Conservation (phyloP, 2,888 invertebrate species). For the Siphlonurus alternatus region DNA sequence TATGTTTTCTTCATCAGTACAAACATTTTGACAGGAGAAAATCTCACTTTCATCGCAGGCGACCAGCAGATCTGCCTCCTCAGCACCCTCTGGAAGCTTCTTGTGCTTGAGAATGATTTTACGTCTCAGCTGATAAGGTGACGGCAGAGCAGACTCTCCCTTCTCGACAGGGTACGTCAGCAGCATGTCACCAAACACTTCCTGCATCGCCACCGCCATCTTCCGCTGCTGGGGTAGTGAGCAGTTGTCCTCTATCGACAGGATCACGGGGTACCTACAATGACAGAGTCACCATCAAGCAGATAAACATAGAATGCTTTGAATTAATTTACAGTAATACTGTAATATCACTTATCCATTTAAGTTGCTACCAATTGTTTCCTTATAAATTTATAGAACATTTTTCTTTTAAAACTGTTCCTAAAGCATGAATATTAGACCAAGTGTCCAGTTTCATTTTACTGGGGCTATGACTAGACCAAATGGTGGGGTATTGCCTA, state of each 20-base stretch:
- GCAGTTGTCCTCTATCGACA: slow-evolving; percentile 88
- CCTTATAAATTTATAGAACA: no score
- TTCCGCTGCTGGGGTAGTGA: slow-evolving; percentile 74
- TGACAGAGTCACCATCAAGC: slow-evolving; percentile 5
- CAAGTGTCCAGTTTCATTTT: no score
- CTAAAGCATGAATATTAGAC: no score
- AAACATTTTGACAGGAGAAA: no score
- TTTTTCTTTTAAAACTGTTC: no score
- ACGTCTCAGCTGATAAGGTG: slow-evolving; percentile 58
- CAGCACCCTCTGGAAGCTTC: slow-evolving; percentile 78
- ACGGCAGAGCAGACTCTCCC: slow-evolving; percentile 62
- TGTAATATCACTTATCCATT: no score
- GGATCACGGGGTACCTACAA: slow-evolving; percentile 58
- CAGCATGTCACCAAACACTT: slow-evolving; percentile 75
- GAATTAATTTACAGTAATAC: no score
- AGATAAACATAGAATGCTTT: background rate
- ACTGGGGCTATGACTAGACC: no score
- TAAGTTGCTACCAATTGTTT: no score
- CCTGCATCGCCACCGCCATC: slow-evolving; percentile 73
- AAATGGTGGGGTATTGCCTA: no score
- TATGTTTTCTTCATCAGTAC: no score
- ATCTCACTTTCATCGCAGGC: slow-evolving; percentile 44
- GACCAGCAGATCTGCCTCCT: slow-evolving; percentile 45
- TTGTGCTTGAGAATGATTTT: slow-evolving; percentile 81
- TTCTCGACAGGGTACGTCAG: slow-evolving; percentile 60